These are phyloP conservation scores for Aplysia californica DNA, from an alignment of 1,140 invertebrate species.

Conservation along the genomic window DNA sequence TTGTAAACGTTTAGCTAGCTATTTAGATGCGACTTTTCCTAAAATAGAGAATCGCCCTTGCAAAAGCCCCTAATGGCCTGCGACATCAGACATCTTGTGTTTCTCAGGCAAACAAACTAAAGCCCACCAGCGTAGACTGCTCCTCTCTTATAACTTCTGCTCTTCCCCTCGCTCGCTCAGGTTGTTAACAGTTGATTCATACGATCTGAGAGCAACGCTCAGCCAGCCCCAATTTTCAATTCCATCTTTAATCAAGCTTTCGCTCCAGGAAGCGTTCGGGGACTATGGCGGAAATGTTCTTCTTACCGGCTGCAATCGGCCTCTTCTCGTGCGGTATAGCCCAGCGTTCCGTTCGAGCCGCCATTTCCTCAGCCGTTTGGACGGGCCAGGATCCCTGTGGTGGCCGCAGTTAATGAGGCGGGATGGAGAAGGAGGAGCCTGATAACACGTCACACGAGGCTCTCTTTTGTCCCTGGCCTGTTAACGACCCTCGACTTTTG, in stretches of 20 bases:
- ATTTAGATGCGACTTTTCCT: no score
- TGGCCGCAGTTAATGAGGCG: neutral
- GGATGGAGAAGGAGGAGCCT: neutral
- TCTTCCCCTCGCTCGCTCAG: no score
- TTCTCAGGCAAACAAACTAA: no score
- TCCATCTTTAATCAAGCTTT: slow-evolving; percentile 7
- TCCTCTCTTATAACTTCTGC: no score
- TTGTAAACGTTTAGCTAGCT: no score
- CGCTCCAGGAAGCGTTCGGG: neutral
- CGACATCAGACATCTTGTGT: no score
- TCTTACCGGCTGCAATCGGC: neutral
- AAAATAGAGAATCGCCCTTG: no score
- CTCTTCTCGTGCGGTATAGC: neutral
- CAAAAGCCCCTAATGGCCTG: no score
- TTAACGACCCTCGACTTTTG: neutral
- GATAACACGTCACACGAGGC: slow-evolving; percentile 5
- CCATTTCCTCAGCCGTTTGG: neutral
- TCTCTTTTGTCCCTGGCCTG: slow-evolving; percentile 11
- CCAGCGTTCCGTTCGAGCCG: neutral
- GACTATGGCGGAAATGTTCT: slow-evolving; percentile 7
- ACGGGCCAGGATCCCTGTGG: neutral
- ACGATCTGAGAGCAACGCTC: neutral
- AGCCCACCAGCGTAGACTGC: no score
- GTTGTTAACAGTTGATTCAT: slow-evolving; percentile 20
- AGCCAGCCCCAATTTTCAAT: slow-evolving; percentile 20